Evolutionary conservation across 2,888 invertebrate species (phyloP), one percentile per base, ranked within the genome.

Genomic region (Neoitamus cyanurus): DNA sequence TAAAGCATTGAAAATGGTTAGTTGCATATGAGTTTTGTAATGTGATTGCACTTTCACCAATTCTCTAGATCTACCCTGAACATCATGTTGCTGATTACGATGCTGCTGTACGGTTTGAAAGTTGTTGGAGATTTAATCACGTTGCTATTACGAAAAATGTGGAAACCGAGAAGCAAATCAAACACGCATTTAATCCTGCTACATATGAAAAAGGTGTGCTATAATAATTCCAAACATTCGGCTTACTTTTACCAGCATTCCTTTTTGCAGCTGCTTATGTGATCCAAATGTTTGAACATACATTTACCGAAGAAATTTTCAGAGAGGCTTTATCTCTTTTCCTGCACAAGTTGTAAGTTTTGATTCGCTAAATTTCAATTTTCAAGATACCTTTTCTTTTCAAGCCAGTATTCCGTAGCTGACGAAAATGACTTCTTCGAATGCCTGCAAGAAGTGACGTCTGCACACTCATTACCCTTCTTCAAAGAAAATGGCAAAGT

Each of bases 1-100:
- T 88, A 93, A 93, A 88, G 93, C 94, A 68, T 91, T 93, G 3
- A 86, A 88, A 68, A 85, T 88, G 72, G 91, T 89, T n/a, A 42
- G 69, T 20, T 25, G 31, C 15, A 36, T 58, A 48, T 15, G 3
- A 46, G 31, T 25, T 77, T 28, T 46, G n/a, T 5, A 3, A 77
- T 42, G 7, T 28, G 2, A n/a, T 58, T 9, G 20, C 0, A 20
- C 11, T 46, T 37, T 42, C 28, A 25, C 36, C 37, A 75, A 25
- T 3, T 73, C 28, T 30, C 1, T 25, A 75, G 75, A 42, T 75
- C 13, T 42, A 75, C 2, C 75, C 75, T 25, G 25, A 75, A 28
- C 20, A 20, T 3, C 25, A 78, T 31, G 6, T 48, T n/a, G 4
- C 30, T 0, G 20, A 78, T 48, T 78, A 78, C 46, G 13, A 31